Base-by-base conservation (phyloP, 2,888 invertebrate species). In the Stenodema calcarata region DNA sequence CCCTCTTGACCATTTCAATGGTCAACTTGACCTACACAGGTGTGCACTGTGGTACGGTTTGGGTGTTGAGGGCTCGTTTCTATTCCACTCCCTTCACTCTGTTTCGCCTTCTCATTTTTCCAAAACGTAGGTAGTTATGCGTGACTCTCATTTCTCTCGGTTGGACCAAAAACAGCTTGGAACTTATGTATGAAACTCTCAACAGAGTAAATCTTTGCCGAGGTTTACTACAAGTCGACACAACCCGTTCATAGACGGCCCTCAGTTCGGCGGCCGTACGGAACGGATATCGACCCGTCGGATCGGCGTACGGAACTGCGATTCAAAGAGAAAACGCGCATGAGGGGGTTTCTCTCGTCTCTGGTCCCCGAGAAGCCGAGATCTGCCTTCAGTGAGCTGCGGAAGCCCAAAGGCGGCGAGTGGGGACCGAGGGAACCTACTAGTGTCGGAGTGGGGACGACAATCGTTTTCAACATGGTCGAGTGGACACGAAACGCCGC, bases 401-500 rank as follows among this genome's bases (percentile, higher is more conserved):
- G 35, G 73, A 41, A 18, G 30, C 73, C 41, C 73, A 73, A 18
- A n/a, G 73, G 73, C 62, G 73, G 35, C 73, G 30, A 73, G 73
- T 35, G 73, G 73, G 73, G 73, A 35, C 9, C 50, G 50, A 50
- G 50, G 50, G 50, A 50, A 50, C 16, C 50, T 62, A 9, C 9
- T 1, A 27, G 27, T 27, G 62, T 23, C 27, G 62, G 44, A 78
- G 78, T 78, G 78, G 78, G 78, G 27, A 44, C 73, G 30, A 73
- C 73, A 41, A 35, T 16, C 73, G 73, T 12, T 73, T 30, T n/a
- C 30, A 73, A 73, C 73, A 82, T 82, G 82, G 82, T 82, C 82
- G 82, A 82, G 47, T 82, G 82, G 82, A 82, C 82, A 82, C 82
- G 82, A 82, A 82, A 62, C 62, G 41, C 62, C 44, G 18, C 44